These are phyloP conservation scores for Idaea straminata DNA, from an alignment of 2,888 invertebrate genomes.

Conservation along the genomic window DNA sequence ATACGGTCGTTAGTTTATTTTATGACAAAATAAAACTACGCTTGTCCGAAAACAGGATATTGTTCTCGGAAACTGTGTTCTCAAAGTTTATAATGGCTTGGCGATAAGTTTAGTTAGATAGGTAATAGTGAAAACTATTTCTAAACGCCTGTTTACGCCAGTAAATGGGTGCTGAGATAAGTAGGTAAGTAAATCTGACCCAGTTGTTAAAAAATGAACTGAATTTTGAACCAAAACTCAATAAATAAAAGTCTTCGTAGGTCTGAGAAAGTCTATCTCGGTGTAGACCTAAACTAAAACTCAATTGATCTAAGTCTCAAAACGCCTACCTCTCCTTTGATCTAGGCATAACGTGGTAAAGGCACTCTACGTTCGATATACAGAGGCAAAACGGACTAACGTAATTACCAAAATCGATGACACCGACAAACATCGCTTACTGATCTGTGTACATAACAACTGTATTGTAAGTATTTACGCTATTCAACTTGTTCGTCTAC, in stretches of 20 bases:
- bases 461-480: background rate
- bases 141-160: background rate
- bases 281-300: no score
- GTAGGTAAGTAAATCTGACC: no score
- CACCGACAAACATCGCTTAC: background rate
- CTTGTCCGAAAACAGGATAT: constrained; percentile 14
- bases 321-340: no score
- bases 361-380: no score
- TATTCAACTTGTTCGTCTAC: no score
- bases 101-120: background rate
- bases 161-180: no score
- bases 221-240: no score
- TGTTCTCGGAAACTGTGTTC: constrained; percentile 5
- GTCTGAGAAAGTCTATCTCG: no score
- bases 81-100: background rate
- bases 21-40: constrained; percentile 27
- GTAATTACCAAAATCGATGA: background rate
- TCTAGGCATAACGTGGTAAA: no score
- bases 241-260: no score
- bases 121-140: background rate
- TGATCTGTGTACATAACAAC: background rate
- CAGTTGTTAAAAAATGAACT: no score
- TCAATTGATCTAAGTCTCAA: no score
- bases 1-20: constrained; percentile 26
- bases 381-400: background rate